A percentile compares a stretch with the other conserved stretches of the same genome.
Evolutionary conservation across 2,888 invertebrate genomes (phyloP).

Genomic region (Drosophila mercatorum): DNA sequence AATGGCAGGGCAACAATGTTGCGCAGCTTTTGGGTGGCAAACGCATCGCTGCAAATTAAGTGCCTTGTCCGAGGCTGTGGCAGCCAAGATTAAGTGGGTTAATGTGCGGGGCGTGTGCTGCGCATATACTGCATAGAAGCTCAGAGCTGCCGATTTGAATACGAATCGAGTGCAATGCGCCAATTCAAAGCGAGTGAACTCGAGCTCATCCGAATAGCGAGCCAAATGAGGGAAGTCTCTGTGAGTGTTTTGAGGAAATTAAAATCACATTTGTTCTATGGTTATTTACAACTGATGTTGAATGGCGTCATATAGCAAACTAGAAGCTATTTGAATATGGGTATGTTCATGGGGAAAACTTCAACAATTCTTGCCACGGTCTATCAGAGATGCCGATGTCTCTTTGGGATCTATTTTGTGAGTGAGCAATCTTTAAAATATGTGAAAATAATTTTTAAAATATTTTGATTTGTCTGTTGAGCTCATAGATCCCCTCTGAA

Average conservation of each 20-base stretch:
- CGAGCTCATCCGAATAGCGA: constrained; percentile 6
- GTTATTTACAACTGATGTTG: not conserved
- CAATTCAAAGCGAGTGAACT: constrained; percentile 17
- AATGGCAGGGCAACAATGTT: constrained; percentile 54
- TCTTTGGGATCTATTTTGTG: no score
- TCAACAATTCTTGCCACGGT: no score
- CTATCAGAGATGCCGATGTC: not conserved
- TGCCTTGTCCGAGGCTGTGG: constrained; percentile 58
- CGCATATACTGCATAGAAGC: constrained; percentile 11
- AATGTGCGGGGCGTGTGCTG: constrained; percentile 75
- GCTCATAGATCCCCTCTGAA: no score
- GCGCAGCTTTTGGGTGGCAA: constrained; percentile 39
- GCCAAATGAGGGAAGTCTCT: constrained; percentile 1
- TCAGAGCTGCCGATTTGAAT: constrained; percentile 26
- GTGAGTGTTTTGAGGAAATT: not conserved
- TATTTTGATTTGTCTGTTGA: no score
- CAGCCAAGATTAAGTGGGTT: constrained; percentile 65
- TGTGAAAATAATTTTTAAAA: no score
- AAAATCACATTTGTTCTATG: not conserved
- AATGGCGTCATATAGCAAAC: not conserved
- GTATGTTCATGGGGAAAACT: no score
- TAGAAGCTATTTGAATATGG: not conserved
- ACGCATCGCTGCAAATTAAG: constrained; percentile 68
- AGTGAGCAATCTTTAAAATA: no score
- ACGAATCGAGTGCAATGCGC: constrained; percentile 9